phyloP scores from a whole-genome alignment of 1,140 invertebrate genomes.

The Mya arenaria region DNA sequence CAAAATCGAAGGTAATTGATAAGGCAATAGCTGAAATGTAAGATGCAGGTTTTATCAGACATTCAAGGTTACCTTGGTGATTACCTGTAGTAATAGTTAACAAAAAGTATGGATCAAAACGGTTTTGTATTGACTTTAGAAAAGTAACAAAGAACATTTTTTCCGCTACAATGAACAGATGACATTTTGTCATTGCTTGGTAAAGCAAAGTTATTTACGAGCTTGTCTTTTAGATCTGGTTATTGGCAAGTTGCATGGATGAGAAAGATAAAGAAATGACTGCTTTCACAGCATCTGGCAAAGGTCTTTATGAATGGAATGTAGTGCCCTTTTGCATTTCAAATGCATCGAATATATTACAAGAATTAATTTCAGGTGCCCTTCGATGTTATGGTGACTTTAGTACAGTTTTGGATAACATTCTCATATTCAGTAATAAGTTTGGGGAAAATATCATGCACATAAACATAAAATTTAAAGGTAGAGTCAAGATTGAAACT shows the following conservation, averaged over 20 bases:
- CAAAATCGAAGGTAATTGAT: constrained; percentile 43
- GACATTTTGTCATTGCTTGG: constrained; percentile 63
- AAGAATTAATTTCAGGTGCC: constrained; percentile 63
- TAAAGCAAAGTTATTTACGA: constrained; percentile 59
- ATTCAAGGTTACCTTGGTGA: not conserved
- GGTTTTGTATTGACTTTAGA: constrained; percentile 21
- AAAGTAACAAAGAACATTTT: constrained; percentile 40
- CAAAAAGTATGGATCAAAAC: constrained; percentile 5
- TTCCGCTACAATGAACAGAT: constrained; percentile 68
- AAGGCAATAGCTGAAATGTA: constrained; percentile 57
- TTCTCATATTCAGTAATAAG: constrained; percentile 49
- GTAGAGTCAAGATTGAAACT: not conserved
- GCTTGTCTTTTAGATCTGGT: constrained; percentile 39
- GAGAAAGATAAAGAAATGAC: constrained; percentile 52
- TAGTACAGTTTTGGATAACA: constrained; percentile 54
- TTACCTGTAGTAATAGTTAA: constrained; percentile 23
- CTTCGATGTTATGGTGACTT: constrained; percentile 49
- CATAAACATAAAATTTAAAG: not conserved
- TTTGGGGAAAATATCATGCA: not conserved
- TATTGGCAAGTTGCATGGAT: constrained; percentile 43
- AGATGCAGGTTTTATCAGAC: constrained; percentile 49
- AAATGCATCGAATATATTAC: constrained; percentile 65
- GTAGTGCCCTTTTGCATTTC: constrained; percentile 66
- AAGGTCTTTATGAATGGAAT: constrained; percentile 55
- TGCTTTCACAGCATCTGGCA: constrained; percentile 37